Base-by-base conservation (phyloP, 2,113 vertebrate species). In the Centrocercus urophasianus region DNA sequence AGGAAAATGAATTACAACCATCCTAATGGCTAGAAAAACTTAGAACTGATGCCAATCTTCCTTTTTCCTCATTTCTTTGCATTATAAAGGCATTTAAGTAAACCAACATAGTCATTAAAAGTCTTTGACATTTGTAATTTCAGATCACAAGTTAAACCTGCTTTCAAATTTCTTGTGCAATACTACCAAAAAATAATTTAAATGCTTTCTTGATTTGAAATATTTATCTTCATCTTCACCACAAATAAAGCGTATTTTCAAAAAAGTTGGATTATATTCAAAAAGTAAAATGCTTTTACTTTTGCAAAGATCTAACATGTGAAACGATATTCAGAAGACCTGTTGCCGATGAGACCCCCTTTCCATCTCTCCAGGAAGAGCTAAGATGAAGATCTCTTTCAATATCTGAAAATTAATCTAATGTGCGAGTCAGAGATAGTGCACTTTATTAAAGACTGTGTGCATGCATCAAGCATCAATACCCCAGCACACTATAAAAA, bases 341-440 rank as follows among this genome's bases (percentile, higher is more conserved):
- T 36, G 4, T 8, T 66, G n/a, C 21, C 11, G 11, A 42, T 0
- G 0, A 28, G 8, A 76, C 4, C 11, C 71, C 16, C 25, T 18
- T 81, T 86, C 6, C 6, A 54, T 13, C 10, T 56, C 63, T 13
- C 27, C 10, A 86, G 13, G 21, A 80, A 70, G 18, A 48, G 10
- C 5, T 59, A 54, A 38, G 82, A 63, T 11, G 10, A 5, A 40
- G 3, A 71, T 64, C n/a, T 27, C 18, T 86, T 56, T 32, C 57
- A 65, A 40, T 17, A 47, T 57, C 18, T 7, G 1, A 13, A 42
- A 70, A 79, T 56, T 56, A 16, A 54, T 8, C 11, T 43, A 80
- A 61, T 40, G 66, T 28, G 5, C 13, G 59, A 38, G 18, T 78
- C 43, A 83, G n/a, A 70, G 14, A 47, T 64, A 38, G 21, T 54